Evolutionary conservation across 1,140 invertebrate genomes (phyloP).

Genomic region (Drosophila auraria): DNA sequence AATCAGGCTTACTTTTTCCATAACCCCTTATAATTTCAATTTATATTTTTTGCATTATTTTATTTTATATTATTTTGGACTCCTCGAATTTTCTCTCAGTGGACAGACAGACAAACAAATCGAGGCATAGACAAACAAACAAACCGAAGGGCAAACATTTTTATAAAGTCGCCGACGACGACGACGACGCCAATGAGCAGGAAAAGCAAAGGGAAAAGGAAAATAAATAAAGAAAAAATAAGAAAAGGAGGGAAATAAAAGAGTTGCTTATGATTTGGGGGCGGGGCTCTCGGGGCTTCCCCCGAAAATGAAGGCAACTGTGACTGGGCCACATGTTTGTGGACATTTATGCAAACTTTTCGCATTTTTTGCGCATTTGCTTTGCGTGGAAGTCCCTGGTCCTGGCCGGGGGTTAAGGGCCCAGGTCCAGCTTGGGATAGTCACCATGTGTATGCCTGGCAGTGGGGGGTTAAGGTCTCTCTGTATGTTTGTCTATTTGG

Average conservation of each 20-base stretch:
- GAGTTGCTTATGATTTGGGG: slow-evolving; percentile 38
- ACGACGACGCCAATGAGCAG: slow-evolving; percentile 54
- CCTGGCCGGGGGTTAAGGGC: slow-evolving; percentile 26
- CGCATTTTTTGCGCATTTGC: slow-evolving; percentile 44
- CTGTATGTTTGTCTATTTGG: slow-evolving; percentile 23
- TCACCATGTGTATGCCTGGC: slow-evolving; percentile 17
- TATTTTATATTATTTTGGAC: neutral
- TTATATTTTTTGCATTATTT: neutral
- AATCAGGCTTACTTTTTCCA: too few relatives aligned
- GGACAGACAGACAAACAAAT: slow-evolving; percentile 53
- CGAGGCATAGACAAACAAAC: slow-evolving; percentile 70
- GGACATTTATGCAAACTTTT: slow-evolving; percentile 80
- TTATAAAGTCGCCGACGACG: slow-evolving; percentile 76
- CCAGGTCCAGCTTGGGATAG: slow-evolving; percentile 31
- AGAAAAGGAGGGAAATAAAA: slow-evolving; percentile 31
- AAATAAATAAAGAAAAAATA: slow-evolving; percentile 29
- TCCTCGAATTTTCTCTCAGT: slow-evolving; percentile 2
- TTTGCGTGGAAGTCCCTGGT: neutral
- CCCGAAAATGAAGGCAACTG: slow-evolving; percentile 31
- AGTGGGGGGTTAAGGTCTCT: neutral
- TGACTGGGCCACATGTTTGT: slow-evolving; percentile 74
- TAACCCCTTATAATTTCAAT: too few relatives aligned
- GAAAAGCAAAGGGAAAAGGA: slow-evolving; percentile 12
- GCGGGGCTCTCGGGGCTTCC: neutral
- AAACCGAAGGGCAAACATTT: slow-evolving; percentile 78